Conservation (phyloP, 2,113 vertebrate species). For the Thinocorus orbignyianus region DNA sequence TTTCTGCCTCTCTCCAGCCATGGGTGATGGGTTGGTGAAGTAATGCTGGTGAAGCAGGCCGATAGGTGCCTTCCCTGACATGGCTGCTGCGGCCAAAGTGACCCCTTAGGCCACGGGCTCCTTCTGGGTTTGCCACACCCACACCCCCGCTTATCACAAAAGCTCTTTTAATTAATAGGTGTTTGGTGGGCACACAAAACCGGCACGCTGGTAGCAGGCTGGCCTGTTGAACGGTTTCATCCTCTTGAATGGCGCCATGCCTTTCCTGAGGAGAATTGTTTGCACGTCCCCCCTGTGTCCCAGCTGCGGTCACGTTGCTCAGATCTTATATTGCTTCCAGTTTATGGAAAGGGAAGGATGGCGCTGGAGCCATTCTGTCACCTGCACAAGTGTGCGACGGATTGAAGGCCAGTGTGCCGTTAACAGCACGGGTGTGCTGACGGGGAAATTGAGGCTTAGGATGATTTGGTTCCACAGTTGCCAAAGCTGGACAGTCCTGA, state of each 20-base stretch:
- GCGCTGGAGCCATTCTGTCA: background rate
- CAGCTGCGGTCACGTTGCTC: too few species aligned
- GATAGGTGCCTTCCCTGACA: accelerated
- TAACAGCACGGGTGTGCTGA: background rate
- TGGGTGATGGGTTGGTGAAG: background rate
- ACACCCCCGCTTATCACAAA: background rate
- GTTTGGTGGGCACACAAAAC: accelerated
- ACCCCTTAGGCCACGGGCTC: too few species aligned
- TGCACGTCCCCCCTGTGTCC: accelerated
- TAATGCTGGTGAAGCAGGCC: accelerated
- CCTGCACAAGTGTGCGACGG: too few species aligned
- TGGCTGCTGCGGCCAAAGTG: background rate
- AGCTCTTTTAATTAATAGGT: background rate
- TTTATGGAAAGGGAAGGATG: background rate
- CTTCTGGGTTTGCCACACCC: background rate
- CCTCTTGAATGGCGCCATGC: background rate
- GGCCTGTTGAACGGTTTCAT: background rate
- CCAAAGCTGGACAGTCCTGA: background rate
- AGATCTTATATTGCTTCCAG: background rate
- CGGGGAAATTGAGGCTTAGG: too few species aligned
- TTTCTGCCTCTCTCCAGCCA: background rate
- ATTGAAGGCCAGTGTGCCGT: background rate
- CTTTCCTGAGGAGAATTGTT: background rate
- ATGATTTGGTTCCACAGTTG: background rate
- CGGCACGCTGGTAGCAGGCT: accelerated